These are phyloP conservation scores for Pseudopodoces humilis DNA, from an alignment of 2,113 vertebrate genomes.

Conservation along the genomic window DNA sequence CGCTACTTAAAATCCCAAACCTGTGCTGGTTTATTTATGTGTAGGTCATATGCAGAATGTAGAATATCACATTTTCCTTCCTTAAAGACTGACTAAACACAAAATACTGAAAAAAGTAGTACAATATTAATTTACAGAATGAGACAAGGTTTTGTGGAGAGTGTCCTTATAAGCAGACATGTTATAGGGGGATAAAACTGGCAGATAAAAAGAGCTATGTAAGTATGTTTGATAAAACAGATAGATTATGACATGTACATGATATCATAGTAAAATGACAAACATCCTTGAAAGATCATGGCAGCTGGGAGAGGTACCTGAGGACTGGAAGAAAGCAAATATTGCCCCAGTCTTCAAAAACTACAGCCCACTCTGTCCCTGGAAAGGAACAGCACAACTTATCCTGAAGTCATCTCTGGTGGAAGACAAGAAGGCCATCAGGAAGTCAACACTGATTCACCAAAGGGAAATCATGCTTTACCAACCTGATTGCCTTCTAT, in stretches of 20 bases:
- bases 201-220: neutral
- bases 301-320: neutral
- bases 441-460: neutral
- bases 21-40: neutral
- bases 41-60: neutral
- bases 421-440: neutral
- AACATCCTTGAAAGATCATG: neutral
- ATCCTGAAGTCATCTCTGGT: neutral
- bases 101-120: neutral
- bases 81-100: neutral
- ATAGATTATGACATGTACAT: neutral
- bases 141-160: neutral
- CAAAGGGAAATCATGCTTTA: neutral
- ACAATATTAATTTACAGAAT: neutral
- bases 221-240: neutral
- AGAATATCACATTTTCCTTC: neutral
- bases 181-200: neutral
- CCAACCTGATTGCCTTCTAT: neutral
- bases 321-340: neutral
- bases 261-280: neutral
- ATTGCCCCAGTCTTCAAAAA: neutral
- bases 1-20: neutral
- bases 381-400: neutral
- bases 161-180: neutral
- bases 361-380: neutral